These are phyloP conservation scores for Pogona vitticeps DNA, from an alignment of 2,113 vertebrate species.

Conservation along the genomic window DNA sequence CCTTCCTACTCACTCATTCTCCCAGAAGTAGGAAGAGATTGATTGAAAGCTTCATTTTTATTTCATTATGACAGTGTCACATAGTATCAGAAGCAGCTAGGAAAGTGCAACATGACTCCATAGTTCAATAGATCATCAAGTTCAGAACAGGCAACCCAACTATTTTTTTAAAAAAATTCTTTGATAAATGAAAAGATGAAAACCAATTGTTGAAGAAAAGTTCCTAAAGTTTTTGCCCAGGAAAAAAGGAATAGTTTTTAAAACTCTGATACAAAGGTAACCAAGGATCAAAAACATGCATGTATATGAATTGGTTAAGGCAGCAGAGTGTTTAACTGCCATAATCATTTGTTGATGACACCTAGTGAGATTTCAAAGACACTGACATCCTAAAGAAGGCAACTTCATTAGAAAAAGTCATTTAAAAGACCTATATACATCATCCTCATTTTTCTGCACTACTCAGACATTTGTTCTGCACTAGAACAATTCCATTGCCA, in stretches of 20 bases:
- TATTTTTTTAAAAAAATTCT: background rate
- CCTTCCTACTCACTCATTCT: slow-evolving; percentile 11
- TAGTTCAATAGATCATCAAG: slow-evolving; percentile 31
- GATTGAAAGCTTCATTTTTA: slow-evolving; percentile 32
- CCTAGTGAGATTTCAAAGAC: background rate
- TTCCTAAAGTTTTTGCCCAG: background rate
- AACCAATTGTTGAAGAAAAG: background rate
- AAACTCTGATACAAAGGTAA: background rate
- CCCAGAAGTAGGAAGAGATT: slow-evolving; percentile 16
- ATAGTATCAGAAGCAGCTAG: slow-evolving; percentile 1
- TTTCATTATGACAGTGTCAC: slow-evolving; percentile 30
- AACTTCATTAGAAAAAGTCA: background rate
- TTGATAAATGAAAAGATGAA: background rate
- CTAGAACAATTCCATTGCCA: background rate
- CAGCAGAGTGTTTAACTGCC: background rate
- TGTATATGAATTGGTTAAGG: background rate
- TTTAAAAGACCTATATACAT: background rate
- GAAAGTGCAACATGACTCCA: background rate
- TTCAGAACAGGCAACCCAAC: background rate
- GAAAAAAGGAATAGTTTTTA: background rate
- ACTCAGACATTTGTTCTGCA: background rate
- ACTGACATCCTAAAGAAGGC: background rate
- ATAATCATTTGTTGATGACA: background rate
- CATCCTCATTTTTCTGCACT: background rate
- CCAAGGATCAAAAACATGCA: background rate